Evolutionary conservation across 2,888 invertebrate species (phyloP).

Genomic region (Anagyrus pseudococci): DNA sequence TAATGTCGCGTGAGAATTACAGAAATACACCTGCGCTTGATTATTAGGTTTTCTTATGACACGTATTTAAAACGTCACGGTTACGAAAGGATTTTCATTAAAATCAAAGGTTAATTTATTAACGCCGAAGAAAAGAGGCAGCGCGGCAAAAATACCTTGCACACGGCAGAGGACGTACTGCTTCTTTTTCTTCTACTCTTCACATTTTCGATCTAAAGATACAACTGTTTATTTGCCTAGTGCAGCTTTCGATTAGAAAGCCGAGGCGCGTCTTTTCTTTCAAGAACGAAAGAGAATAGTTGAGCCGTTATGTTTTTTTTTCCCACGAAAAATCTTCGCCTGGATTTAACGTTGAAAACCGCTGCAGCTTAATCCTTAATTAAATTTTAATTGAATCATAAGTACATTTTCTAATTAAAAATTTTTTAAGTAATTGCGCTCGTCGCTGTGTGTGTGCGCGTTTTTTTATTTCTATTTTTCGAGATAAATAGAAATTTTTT

Average conservation of each 20-base stretch:
- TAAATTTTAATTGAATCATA: constrained; percentile 27
- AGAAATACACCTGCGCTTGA: no score
- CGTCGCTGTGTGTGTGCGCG: constrained; percentile 20
- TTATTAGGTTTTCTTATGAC: no score
- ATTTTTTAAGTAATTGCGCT: constrained; percentile 2
- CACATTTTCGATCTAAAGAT: constrained; percentile 24
- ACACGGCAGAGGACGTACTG: no score
- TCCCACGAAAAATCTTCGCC: constrained; percentile 13
- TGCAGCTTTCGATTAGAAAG: constrained; percentile 37
- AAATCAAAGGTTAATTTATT: no score
- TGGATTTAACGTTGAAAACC: constrained; percentile 16
- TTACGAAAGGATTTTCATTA: no score
- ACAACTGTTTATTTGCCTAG: constrained; percentile 19
- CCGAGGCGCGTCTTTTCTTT: constrained; percentile 26
- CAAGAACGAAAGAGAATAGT: constrained; percentile 28
- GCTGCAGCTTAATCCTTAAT: constrained; percentile 14
- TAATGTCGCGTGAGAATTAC: no score
- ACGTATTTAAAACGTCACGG: no score
- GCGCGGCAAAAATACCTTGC: no score
- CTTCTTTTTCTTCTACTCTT: no score
- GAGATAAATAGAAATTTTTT: constrained; percentile 22
- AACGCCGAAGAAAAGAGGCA: no score
- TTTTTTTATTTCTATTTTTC: constrained; percentile 23
- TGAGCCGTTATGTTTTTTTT: constrained; percentile 9
- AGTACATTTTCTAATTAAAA: constrained; percentile 18